Percentiles rank a stretch among this genome's conserved stretches.
phyloP scores from a whole-genome alignment of 2,888 invertebrate genomes.

The Nycteola revayana region DNA sequence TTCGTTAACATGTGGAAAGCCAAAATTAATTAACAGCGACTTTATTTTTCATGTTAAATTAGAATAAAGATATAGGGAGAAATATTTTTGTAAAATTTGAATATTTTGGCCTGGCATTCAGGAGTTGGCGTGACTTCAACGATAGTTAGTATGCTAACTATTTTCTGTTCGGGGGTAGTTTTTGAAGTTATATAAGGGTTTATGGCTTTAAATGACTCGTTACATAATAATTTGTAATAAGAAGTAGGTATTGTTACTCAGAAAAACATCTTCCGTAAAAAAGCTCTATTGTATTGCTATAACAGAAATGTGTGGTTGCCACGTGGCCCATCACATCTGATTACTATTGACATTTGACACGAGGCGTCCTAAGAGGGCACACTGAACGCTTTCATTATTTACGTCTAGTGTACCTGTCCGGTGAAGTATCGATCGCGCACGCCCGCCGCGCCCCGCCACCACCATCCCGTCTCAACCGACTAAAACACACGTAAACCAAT shows the following conservation, averaged over 20 bases:
- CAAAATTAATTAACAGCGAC: neutral
- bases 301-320: constrained; percentile 27
- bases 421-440: constrained; percentile 46
- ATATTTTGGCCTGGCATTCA: constrained; percentile 6
- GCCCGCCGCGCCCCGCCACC: constrained; percentile 32
- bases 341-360: constrained; percentile 60
- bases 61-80: too few relatives aligned
- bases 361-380: constrained; percentile 39
- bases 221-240: too few relatives aligned
- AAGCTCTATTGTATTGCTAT: constrained; percentile 13
- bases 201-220: too few relatives aligned
- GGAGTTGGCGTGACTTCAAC: constrained; percentile 3
- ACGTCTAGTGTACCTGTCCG: constrained; percentile 59
- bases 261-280: too few relatives aligned
- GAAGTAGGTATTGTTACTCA: too few relatives aligned
- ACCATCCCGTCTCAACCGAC: constrained; percentile 42
- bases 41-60: constrained; percentile 4
- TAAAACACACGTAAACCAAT: too few relatives aligned
- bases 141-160: too few relatives aligned
- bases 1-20: too few relatives aligned
- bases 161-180: too few relatives aligned
- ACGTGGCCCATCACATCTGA: constrained; percentile 38
- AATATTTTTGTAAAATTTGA: neutral
- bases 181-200: too few relatives aligned
- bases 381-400: constrained; percentile 68